Evolutionary conservation across 2,888 invertebrate genomes (phyloP).

Genomic region (Drosophila buzzatii): DNA sequence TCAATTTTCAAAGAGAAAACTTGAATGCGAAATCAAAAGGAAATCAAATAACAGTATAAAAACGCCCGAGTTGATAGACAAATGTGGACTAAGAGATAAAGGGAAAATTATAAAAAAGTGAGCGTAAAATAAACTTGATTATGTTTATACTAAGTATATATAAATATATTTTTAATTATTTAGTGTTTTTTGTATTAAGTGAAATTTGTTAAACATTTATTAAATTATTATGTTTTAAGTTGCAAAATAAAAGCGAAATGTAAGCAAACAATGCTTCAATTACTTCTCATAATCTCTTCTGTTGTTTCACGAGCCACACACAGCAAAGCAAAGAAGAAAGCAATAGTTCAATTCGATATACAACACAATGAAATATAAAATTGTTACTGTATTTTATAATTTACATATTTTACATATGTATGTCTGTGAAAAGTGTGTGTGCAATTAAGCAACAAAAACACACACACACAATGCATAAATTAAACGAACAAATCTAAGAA

Average conservation of each 20-base stretch:
- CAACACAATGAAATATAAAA: slow-evolving; percentile 33
- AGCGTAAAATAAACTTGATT: slow-evolving; percentile 73
- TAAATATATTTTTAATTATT: slow-evolving; percentile 77
- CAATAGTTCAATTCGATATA: slow-evolving; percentile 43
- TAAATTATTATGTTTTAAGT: slow-evolving; percentile 80
- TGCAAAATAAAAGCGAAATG: slow-evolving; percentile 79
- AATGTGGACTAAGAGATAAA: slow-evolving; percentile 57
- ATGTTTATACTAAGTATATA: slow-evolving; percentile 79
- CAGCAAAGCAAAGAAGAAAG: slow-evolving; percentile 32
- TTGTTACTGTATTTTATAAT: slow-evolving; percentile 53
- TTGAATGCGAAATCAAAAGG: slow-evolving; percentile 34
- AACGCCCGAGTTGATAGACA: slow-evolving; percentile 60
- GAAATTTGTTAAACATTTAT: slow-evolving; percentile 82
- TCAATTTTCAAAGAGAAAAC: slow-evolving; percentile 24
- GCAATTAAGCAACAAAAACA: slow-evolving; percentile 12
- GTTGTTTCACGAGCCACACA: slow-evolving; percentile 17
- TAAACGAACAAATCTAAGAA: slow-evolving; percentile 48
- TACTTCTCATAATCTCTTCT: slow-evolving; percentile 12
- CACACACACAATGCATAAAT: slow-evolving; percentile 44
- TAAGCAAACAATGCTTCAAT: slow-evolving; percentile 61
- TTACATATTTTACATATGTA: slow-evolving; percentile 41
- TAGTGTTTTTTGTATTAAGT: slow-evolving; percentile 82
- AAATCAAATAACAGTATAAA: slow-evolving; percentile 18
- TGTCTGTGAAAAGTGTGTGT: slow-evolving; percentile 43
- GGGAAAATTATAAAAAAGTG: slow-evolving; percentile 23